phyloP scores from a whole-genome alignment of 1,140 invertebrate genomes.

The Tetragonula clypearis region DNA sequence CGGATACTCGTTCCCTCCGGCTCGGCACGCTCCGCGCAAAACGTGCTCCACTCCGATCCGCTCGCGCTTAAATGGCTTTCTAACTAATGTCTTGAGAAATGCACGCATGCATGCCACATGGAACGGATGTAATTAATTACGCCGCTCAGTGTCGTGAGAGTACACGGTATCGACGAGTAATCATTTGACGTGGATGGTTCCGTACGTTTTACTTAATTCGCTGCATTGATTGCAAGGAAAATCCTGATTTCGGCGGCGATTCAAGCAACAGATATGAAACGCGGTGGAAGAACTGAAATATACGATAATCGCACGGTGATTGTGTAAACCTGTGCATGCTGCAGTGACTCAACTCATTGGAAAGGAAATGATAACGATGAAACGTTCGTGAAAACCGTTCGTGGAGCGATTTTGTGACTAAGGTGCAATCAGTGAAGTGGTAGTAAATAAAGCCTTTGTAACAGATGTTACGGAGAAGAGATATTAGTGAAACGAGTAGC shows the following conservation, averaged over 20 bases:
- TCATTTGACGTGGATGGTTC: not conserved
- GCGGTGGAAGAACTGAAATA: not conserved
- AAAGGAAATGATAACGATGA: conserved; percentile 26
- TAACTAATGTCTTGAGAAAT: not conserved
- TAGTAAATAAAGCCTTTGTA: not conserved
- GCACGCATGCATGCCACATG: too few species aligned
- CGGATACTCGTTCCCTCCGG: conserved; percentile 3
- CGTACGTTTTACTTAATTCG: not conserved
- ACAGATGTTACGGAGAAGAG: not conserved
- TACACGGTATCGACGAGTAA: too few species aligned
- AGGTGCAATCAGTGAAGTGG: not conserved
- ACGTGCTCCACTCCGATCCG: conserved; percentile 2
- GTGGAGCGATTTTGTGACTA: conserved; percentile 24
- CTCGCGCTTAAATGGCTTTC: not conserved
- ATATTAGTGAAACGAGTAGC: not conserved
- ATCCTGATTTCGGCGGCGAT: not conserved
- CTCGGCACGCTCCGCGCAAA: not conserved
- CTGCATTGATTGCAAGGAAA: not conserved
- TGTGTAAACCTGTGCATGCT: conserved; percentile 17
- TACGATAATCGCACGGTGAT: conserved; percentile 6
- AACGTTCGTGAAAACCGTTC: not conserved
- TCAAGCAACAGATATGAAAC: not conserved
- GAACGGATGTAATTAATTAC: not conserved
- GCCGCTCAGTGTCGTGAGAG: not conserved
- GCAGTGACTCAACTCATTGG: conserved; percentile 12